A percentile compares a stretch with the other conserved stretches of the same genome.
Evolutionary conservation across 1,140 invertebrate species (phyloP).

Genomic region (Trichonephila clavipes): DNA sequence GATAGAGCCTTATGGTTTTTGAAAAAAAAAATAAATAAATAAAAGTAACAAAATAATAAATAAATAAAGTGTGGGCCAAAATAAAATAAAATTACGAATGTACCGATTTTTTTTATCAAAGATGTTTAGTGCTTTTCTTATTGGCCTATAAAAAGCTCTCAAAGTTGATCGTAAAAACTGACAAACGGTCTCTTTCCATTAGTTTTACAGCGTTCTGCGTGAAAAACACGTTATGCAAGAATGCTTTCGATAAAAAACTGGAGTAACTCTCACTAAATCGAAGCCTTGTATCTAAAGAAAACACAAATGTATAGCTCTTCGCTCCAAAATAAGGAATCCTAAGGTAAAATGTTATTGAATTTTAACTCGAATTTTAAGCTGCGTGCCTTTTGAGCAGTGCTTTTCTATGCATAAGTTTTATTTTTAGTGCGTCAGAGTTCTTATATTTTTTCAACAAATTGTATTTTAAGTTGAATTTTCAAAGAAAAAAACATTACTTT

Average conservation of each 20-base stretch:
- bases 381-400: neutral
- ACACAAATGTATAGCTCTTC: neutral
- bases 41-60: neutral
- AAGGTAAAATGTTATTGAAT: constrained; percentile 38
- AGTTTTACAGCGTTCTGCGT: constrained; percentile 60
- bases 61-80: neutral
- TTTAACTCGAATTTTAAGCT: constrained; percentile 32
- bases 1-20: constrained; percentile 40
- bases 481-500: constrained; percentile 17
- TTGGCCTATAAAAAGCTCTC: constrained; percentile 55
- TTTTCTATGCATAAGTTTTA: constrained; percentile 2
- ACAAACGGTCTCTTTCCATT: constrained; percentile 64
- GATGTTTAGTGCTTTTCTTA: constrained; percentile 59
- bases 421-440: neutral
- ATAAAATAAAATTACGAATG: constrained; percentile 49
- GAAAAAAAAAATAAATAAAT: neutral
- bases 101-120: constrained; percentile 47
- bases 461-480: constrained; percentile 32
- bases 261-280: constrained; percentile 48
- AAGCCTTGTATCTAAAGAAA: constrained; percentile 11
- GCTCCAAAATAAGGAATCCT: neutral
- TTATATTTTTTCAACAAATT: neutral
- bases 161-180: constrained; percentile 57
- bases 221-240: constrained; percentile 67
- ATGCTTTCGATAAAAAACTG: constrained; percentile 53